Conservation (phyloP, 1,140 invertebrate genomes). For the Trypoxylus dichotomus region DNA sequence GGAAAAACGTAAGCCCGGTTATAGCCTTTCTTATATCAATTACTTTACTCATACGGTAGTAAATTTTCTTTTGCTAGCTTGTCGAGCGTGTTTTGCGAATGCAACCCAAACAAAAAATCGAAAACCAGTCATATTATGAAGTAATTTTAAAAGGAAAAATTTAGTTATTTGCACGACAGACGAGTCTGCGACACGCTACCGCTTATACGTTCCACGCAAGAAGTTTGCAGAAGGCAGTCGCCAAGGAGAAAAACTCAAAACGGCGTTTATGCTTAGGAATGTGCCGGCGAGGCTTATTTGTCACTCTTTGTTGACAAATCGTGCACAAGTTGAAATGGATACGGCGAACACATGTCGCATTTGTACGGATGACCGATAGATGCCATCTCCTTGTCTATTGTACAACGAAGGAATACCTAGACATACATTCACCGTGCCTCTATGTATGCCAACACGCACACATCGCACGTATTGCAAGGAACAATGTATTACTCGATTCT, state of each 20-base stretch:
- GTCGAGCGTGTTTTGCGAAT: constrained; percentile 6
- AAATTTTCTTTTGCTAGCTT: background rate
- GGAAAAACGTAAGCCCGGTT: background rate
- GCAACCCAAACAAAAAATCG: background rate
- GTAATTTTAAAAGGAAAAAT: constrained; percentile 26
- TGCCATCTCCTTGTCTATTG: constrained; percentile 14
- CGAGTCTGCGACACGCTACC: background rate
- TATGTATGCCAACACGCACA: background rate
- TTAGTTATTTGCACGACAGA: constrained; percentile 19
- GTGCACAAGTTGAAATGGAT: constrained; percentile 1
- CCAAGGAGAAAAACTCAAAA: background rate
- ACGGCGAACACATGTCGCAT: constrained; percentile 15
- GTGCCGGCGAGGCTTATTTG: constrained; percentile 4
- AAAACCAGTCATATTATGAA: constrained; percentile 25
- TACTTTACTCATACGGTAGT: constrained; percentile 9
- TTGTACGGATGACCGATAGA: constrained; percentile 22
- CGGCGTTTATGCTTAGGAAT: constrained; percentile 7
- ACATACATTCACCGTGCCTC: background rate
- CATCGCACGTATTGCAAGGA: background rate
- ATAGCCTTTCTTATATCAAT: background rate
- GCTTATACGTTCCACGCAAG: background rate
- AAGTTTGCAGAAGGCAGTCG: background rate
- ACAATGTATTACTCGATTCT: background rate
- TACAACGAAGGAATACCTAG: background rate
- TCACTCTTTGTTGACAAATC: constrained; percentile 25